A percentile compares a stretch with the other conserved stretches of the same genome.
These are phyloP conservation scores for Salarias fasciatus DNA, from an alignment of 2,797 vertebrate genomes.

Conservation along the genomic window DNA sequence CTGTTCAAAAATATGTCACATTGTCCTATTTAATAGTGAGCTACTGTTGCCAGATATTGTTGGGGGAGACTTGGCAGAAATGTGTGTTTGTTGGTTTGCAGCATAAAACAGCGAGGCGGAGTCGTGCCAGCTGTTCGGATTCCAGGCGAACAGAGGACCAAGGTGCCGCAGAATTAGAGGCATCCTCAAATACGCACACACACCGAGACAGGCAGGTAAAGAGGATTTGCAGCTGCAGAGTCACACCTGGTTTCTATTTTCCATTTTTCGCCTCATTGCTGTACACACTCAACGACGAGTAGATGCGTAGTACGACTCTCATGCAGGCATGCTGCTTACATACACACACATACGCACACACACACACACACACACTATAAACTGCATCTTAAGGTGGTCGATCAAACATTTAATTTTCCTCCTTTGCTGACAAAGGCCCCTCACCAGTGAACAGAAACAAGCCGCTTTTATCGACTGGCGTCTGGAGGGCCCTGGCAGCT, in stretches of 20 bases:
- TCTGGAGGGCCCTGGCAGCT: slow-evolving; percentile 70
- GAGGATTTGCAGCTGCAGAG: slow-evolving; percentile 41
- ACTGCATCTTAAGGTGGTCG: slow-evolving; percentile 66
- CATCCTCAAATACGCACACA: slow-evolving; percentile 5
- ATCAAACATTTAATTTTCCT: slow-evolving; percentile 81
- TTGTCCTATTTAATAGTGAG: slow-evolving; percentile 29
- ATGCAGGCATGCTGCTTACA: slow-evolving; percentile 5
- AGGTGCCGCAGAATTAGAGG: slow-evolving; percentile 49
- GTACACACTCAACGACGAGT: slow-evolving; percentile 4
- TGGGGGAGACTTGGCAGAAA: slow-evolving; percentile 42
- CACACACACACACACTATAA: slow-evolving; percentile 14
- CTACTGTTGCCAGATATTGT: slow-evolving; percentile 35
- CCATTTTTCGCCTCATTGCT: slow-evolving; percentile 6
- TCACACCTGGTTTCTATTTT: slow-evolving; percentile 31
- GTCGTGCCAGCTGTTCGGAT: slow-evolving; percentile 53
- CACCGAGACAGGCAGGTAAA: slow-evolving; percentile 31
- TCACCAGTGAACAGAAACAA: slow-evolving; percentile 68
- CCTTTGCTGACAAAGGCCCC: slow-evolving; percentile 76
- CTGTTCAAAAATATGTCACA: slow-evolving; percentile 36
- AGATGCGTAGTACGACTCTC: not conserved
- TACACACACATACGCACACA: slow-evolving; percentile 8
- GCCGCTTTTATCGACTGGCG: slow-evolving; percentile 75
- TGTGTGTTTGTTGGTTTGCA: slow-evolving; percentile 26
- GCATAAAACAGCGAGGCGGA: slow-evolving; percentile 30
- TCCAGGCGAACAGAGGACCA: slow-evolving; percentile 40